Percentiles rank a stretch among this genome's conserved stretches.
These are phyloP conservation scores for Carposina sasakii DNA, from an alignment of 1,140 invertebrate species.

Conservation along the genomic window DNA sequence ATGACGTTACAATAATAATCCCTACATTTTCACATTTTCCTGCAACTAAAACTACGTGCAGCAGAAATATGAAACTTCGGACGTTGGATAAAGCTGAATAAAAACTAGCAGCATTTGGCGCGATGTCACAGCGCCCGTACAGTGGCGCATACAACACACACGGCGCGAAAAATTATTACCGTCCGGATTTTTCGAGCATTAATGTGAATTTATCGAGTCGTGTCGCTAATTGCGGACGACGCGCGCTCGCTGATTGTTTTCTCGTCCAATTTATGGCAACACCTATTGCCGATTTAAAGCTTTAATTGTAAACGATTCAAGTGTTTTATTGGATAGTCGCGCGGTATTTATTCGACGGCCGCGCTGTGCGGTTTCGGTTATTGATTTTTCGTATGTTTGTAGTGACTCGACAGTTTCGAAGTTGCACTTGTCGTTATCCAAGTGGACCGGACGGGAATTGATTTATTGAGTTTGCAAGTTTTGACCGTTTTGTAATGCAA, in stretches of 20 bases:
- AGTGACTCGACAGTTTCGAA: slow-evolving; percentile 43
- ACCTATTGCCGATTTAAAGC: slow-evolving; percentile 72
- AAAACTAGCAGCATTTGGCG: background rate
- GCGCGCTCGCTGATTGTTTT: slow-evolving; percentile 69
- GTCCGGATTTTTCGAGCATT: slow-evolving; percentile 70
- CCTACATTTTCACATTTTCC: too few relatives aligned
- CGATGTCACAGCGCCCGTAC: background rate
- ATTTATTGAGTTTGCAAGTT: too few relatives aligned
- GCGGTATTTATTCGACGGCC: slow-evolving; percentile 62
- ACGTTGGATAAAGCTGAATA: background rate
- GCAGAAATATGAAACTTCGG: background rate
- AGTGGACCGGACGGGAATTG: slow-evolving; percentile 12
- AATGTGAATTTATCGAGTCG: slow-evolving; percentile 71
- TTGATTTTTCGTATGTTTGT: slow-evolving; percentile 64
- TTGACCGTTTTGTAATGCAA: too few relatives aligned
- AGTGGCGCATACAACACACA: slow-evolving; percentile 34
- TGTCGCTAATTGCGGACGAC: slow-evolving; percentile 68
- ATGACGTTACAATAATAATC: too few relatives aligned
- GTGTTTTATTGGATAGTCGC: slow-evolving; percentile 71
- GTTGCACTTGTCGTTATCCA: slow-evolving; percentile 23
- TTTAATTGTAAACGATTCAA: slow-evolving; percentile 71
- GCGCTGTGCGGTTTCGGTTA: slow-evolving; percentile 60
- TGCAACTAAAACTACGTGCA: too few relatives aligned
- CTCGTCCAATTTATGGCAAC: slow-evolving; percentile 69
- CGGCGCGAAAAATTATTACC: slow-evolving; percentile 66